A percentile compares a stretch with the other conserved stretches of the same genome.
Conservation (phyloP, 2,797 vertebrate genomes). For the Dallia pectoralis region DNA sequence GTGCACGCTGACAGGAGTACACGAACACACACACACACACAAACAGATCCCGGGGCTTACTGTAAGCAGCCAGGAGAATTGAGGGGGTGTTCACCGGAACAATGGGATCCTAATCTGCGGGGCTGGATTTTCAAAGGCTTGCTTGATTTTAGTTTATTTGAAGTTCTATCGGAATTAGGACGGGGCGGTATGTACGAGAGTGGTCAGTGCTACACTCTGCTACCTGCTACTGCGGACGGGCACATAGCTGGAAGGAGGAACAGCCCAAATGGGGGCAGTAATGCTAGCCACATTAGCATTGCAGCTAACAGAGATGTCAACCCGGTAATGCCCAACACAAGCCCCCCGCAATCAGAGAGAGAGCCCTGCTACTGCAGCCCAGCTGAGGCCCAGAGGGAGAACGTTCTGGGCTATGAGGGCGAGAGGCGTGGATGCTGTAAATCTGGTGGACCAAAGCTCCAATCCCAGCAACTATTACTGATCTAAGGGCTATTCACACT, state of each 20-base stretch:
- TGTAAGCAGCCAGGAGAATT: conserved; percentile 71
- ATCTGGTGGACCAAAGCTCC: conserved; percentile 37
- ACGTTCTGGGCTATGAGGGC: conserved; percentile 25
- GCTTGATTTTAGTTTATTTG: conserved; percentile 73
- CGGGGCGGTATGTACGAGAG: conserved; percentile 67
- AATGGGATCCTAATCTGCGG: conserved; percentile 74
- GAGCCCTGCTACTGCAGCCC: conserved; percentile 44
- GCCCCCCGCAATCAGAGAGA: conserved; percentile 16
- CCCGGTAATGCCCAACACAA: neutral
- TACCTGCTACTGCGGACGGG: conserved; percentile 57
- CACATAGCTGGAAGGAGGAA: neutral
- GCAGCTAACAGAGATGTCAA: conserved; percentile 56
- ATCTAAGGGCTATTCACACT: conserved; percentile 41
- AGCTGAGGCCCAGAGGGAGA: conserved; percentile 7
- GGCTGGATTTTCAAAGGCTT: conserved; percentile 73
- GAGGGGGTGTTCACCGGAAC: conserved; percentile 68
- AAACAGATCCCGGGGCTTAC: conserved; percentile 67
- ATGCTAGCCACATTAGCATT: conserved; percentile 32
- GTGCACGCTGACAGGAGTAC: conserved; percentile 13
- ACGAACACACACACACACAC: conserved; percentile 38
- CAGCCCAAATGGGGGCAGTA: neutral
- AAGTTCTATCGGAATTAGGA: conserved; percentile 73
- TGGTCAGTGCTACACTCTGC: conserved; percentile 57
- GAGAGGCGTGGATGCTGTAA: conserved; percentile 37
- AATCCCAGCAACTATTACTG: too few relatives aligned